Evolutionary conservation across 2,888 invertebrate species (phyloP).

Genomic region (Coelinius sp.): DNA sequence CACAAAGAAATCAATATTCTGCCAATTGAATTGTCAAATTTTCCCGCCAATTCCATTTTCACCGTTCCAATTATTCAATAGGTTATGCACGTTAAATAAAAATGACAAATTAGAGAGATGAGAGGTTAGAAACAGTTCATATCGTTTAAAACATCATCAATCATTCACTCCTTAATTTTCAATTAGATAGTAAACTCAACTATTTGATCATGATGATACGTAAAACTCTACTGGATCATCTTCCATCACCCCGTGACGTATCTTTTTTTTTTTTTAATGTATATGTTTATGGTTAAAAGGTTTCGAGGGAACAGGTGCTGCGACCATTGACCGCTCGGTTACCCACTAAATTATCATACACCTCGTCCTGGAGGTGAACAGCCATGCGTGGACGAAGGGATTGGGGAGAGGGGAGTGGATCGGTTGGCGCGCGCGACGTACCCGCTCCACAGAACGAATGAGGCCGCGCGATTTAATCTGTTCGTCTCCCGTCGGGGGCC

Average conservation of each 20-base stretch:
- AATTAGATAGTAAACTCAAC: conserved; percentile 1
- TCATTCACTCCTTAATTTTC: conserved; percentile 27
- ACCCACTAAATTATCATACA: conserved; percentile 63
- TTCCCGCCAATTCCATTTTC: too few relatives aligned
- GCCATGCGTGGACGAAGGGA: not conserved
- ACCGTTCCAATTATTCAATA: too few relatives aligned
- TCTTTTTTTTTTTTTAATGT: conserved; percentile 61
- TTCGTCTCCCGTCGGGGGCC: conserved; percentile 44
- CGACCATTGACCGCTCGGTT: conserved; percentile 53
- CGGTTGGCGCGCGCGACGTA: conserved; percentile 27
- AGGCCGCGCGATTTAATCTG: conserved; percentile 48
- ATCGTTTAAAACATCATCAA: conserved; percentile 6
- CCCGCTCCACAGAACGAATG: conserved; percentile 45
- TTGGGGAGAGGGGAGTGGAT: not conserved
- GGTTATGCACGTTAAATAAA: too few relatives aligned
- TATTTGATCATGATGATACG: not conserved
- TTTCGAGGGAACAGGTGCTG: conserved; percentile 45
- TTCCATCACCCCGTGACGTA: conserved; percentile 57
- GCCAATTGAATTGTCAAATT: too few relatives aligned
- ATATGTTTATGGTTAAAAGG: conserved; percentile 34
- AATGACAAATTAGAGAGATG: too few relatives aligned
- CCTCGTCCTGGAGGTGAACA: conserved; percentile 40
- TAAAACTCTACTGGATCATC: not conserved
- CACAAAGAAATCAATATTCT: too few relatives aligned
- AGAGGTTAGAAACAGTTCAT: too few relatives aligned